Evolutionary conservation across 2,888 invertebrate species (phyloP).

Genomic region (Azorinus chamasolen): DNA sequence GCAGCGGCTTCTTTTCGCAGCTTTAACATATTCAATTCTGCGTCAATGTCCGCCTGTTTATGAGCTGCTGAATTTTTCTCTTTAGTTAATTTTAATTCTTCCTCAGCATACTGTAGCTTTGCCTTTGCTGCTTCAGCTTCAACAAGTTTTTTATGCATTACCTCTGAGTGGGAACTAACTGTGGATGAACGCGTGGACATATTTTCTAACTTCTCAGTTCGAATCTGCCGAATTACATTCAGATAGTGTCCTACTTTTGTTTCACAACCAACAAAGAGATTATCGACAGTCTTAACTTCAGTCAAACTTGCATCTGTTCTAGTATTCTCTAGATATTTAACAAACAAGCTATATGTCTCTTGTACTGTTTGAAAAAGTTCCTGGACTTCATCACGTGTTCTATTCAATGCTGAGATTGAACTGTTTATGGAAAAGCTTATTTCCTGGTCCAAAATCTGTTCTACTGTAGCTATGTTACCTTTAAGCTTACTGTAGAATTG

Average conservation of each 20-base stretch:
- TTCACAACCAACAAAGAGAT: background rate
- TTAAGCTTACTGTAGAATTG: background rate
- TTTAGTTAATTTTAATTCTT: background rate
- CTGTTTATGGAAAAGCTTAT: background rate
- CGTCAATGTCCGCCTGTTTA: constrained; percentile 5
- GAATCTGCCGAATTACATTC: background rate
- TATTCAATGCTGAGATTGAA: background rate
- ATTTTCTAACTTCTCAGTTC: background rate
- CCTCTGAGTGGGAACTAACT: background rate
- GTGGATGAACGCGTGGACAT: background rate
- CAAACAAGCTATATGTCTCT: background rate
- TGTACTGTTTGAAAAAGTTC: background rate
- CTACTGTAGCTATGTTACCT: background rate
- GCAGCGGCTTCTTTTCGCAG: background rate
- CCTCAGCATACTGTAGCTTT: background rate
- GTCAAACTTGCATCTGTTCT: background rate
- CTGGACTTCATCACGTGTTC: background rate
- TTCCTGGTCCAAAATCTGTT: background rate
- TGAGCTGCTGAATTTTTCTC: constrained; percentile 1
- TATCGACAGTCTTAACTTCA: background rate
- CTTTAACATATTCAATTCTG: background rate
- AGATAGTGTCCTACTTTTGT: background rate
- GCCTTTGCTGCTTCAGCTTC: constrained; percentile 5
- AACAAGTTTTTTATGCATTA: background rate
- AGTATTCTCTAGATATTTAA: constrained; percentile 5